Base-by-base conservation (phyloP, 2,113 vertebrate species). In the Pelmatolapia mariae region DNA sequence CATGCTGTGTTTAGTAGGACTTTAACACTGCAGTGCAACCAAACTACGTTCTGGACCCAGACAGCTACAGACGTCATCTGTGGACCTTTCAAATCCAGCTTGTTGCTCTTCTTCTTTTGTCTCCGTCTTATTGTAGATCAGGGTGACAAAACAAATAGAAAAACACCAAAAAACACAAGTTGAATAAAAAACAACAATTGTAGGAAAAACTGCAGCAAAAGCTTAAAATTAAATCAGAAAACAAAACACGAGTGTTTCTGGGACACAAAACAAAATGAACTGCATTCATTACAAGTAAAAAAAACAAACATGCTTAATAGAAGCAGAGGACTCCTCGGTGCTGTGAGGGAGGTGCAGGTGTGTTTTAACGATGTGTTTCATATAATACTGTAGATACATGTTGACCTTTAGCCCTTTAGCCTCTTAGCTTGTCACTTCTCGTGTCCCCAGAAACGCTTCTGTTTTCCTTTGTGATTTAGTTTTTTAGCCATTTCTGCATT, bases 161-260 rank as follows among this genome's bases (percentile, higher is more conserved):
- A 66, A 66, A 22, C 61, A 38, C 31, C 10, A 66, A 66, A 38
- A 66, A 38, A 66, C 7, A 66, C 18, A 66, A 22, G 33, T 66
- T 66, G 19, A 22, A 66, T 66, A 66, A 38, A 66, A 66, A 38
- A 31, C 56, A 59, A 66, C 61, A 66, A 13, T 22, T 22, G 33
- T 13, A 22, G 19, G 33, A 66, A 66, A 66, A 38, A 66, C 0
- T 66, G 33, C 61, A 66, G 33, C 61, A 66, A 66, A 66, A 66
- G 33, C 33, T 66, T 38, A 12, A 38, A 38, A 66, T n/a, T n/a
- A 0, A 38, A 66, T 22, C 3, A 7, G 33, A 66, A 33, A 38
- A 8, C 4, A 38, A 38, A 66, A 22, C 61, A 66, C 3, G 33
- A 38, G 61, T 66, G 19, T 66, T 66, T 66, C 33, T 38, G 61